Evolutionary conservation across 2,797 vertebrate genomes (phyloP).

Genomic region (Etheostoma perlongum): DNA sequence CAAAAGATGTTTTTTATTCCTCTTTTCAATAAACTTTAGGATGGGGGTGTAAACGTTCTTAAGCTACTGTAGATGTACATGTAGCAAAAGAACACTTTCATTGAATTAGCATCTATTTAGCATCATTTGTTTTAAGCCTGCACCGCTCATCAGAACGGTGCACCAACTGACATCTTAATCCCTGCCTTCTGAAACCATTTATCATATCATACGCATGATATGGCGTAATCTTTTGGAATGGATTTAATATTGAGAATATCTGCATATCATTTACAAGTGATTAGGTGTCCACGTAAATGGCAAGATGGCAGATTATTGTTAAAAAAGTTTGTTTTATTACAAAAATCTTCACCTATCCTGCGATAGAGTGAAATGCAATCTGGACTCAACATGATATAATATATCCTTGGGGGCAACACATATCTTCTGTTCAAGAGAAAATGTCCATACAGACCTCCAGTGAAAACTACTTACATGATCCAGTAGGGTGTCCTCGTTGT

Average conservation of each 20-base stretch:
- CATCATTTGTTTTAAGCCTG: no score
- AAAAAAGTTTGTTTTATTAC: background rate
- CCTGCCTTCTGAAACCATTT: conserved; percentile 6
- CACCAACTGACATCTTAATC: conserved; percentile 15
- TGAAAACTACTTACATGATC: conserved; percentile 88
- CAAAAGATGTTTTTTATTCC: no score
- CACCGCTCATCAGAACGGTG: no score
- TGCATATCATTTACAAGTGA: conserved; percentile 30
- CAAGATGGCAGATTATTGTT: background rate
- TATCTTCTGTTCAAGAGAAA: background rate
- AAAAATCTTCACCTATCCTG: background rate
- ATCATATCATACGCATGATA: conserved; percentile 17
- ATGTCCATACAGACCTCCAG: background rate
- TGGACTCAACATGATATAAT: background rate
- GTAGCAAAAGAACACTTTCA: background rate
- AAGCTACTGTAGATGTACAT: background rate
- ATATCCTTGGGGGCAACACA: background rate
- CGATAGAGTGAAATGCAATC: background rate
- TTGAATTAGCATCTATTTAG: conserved; percentile 11
- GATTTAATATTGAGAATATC: conserved; percentile 20
- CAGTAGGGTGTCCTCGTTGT: conserved; percentile 93
- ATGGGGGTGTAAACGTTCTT: no score
- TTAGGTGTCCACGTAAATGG: conserved; percentile 2
- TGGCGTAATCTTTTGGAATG: conserved; percentile 13
- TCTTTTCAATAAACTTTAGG: no score